phyloP scores from a whole-genome alignment of 1,140 invertebrate species.

The Drosophila subobscura region DNA sequence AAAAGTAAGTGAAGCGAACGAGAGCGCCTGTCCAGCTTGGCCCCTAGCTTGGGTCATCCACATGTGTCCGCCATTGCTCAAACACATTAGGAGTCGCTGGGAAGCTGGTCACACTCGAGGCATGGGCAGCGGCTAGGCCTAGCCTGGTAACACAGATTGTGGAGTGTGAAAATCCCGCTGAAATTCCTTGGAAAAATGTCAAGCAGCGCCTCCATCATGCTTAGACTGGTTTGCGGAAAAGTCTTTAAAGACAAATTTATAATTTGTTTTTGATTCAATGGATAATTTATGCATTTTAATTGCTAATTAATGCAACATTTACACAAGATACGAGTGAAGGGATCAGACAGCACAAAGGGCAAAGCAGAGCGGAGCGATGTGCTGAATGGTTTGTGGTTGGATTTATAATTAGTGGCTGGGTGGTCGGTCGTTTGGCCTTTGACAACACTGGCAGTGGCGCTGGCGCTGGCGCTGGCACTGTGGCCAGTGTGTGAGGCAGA shows the following conservation, averaged over 20 bases:
- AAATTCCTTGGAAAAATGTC: no score
- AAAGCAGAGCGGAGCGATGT: constrained; percentile 6
- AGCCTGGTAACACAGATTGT: no score
- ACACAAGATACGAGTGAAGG: constrained; percentile 31
- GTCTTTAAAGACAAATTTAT: constrained; percentile 25
- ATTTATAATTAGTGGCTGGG: constrained; percentile 68
- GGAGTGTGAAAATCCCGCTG: no score
- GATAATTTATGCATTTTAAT: constrained; percentile 75
- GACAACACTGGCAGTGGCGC: constrained; percentile 60
- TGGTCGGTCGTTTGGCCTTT: constrained; percentile 50
- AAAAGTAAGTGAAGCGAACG: constrained; percentile 2
- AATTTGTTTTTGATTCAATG: constrained; percentile 73
- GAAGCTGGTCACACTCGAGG: no score
- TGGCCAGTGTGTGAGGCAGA: not conserved
- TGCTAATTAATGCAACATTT: constrained; percentile 73
- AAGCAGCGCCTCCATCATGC: no score
- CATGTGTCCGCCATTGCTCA: constrained; percentile 61
- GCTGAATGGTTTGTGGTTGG: constrained; percentile 10
- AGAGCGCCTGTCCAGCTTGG: constrained; percentile 15
- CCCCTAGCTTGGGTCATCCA: constrained; percentile 32
- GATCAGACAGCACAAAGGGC: constrained; percentile 1
- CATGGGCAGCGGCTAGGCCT: no score
- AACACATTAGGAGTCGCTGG: no score
- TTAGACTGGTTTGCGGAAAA: not conserved
- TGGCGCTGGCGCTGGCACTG: no score